Percentiles rank a stretch among this genome's conserved stretches.
phyloP scores from a whole-genome alignment of 1,140 invertebrate species.

The Amphibalanus amphitrite region DNA sequence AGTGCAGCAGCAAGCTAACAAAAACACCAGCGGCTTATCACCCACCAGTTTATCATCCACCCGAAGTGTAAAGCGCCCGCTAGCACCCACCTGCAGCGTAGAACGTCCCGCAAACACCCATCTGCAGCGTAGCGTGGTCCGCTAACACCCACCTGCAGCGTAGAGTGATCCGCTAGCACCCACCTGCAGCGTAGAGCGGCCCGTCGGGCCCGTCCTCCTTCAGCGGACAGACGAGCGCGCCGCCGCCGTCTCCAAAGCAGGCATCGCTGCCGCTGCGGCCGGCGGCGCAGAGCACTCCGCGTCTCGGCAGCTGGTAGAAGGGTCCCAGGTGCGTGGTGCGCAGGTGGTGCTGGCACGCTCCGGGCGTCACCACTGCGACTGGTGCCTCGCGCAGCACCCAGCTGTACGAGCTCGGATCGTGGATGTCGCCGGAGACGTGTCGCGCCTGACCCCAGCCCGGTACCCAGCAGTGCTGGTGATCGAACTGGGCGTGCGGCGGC shows the following conservation, averaged over 20 bases:
- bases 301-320: conserved; percentile 8
- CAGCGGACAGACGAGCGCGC: conserved; percentile 9
- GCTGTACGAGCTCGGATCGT: conserved; percentile 7
- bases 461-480: conserved; percentile 8
- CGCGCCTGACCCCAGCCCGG: conserved; percentile 11
- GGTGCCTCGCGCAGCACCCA: conserved; percentile 5
- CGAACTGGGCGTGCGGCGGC: conserved; percentile 1
- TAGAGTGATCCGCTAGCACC: no score
- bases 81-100: no score
- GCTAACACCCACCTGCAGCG: no score
- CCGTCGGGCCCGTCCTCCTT: neutral
- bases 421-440: neutral
- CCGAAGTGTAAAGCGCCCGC: no score
- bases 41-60: no score
- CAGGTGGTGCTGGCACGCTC: neutral
- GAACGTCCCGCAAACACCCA: no score
- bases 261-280: conserved; percentile 9
- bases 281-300: conserved; percentile 11
- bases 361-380: conserved; percentile 4
- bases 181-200: neutral
- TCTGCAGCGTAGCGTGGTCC: no score
- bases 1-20: no score
- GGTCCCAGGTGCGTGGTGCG: neutral
- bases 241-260: conserved; percentile 13
- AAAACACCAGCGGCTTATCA: no score